Evolutionary conservation across 53 echinoderm and acorn worm species (phyloP).

Genomic region (Stichopus horrens): DNA sequence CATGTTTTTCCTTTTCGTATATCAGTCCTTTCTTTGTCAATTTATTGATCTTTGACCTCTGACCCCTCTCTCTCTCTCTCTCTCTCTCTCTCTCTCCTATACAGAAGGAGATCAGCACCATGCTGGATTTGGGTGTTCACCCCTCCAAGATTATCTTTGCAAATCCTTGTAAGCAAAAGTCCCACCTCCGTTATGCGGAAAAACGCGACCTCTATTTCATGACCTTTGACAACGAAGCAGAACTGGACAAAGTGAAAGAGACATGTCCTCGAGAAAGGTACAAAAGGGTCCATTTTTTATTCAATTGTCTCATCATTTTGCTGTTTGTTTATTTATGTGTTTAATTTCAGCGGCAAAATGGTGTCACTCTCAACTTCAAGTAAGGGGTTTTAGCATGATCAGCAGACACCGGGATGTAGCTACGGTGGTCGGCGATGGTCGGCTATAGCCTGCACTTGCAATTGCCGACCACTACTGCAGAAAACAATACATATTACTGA

Average conservation of each 20-base stretch:
- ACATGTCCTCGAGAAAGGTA: conserved; percentile 55
- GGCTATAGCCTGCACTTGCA: too few species aligned
- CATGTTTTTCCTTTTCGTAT: too few species aligned
- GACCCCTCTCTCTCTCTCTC: background rate
- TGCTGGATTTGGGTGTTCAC: conserved; percentile 69
- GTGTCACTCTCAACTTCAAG: too few species aligned
- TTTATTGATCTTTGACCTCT: background rate
- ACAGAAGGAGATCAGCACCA: conserved; percentile 73
- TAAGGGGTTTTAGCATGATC: too few species aligned
- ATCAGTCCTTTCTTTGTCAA: background rate
- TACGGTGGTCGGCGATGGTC: too few species aligned
- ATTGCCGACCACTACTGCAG: too few species aligned
- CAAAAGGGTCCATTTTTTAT: background rate
- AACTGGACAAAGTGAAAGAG: conserved; percentile 81
- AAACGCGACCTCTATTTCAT: conserved; percentile 70
- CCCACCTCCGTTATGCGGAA: conserved; percentile 79
- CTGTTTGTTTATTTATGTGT: too few species aligned
- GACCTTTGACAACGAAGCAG: conserved; percentile 98
- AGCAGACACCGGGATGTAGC: too few species aligned
- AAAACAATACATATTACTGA: too few species aligned
- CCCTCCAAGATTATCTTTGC: conserved; percentile 95
- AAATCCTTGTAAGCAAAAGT: conserved; percentile 97
- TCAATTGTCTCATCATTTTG: too few species aligned
- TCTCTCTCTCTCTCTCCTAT: background rate
- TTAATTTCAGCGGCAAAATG: too few species aligned